Evolutionary conservation across 2,113 vertebrate species (phyloP).

Genomic region (Pterocles gutturalis): DNA sequence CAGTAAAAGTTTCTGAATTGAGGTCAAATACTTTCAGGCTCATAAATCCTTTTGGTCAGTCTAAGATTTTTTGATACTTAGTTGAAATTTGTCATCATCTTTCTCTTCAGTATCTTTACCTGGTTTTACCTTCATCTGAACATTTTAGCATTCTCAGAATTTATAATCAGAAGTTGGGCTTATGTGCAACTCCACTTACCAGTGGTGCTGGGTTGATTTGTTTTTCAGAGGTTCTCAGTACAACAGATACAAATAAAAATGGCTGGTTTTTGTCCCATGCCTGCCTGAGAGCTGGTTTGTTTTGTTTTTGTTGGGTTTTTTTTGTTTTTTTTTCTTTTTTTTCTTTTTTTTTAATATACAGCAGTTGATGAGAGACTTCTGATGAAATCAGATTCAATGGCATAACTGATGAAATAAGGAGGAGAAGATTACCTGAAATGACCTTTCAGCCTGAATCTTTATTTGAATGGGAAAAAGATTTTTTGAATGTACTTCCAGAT

Average conservation of each 20-base stretch:
- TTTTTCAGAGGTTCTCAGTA: neutral
- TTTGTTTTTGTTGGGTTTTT: neutral
- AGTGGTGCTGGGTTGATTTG: neutral
- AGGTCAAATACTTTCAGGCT: neutral
- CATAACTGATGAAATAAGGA: slow-evolving; percentile 3
- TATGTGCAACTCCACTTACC: neutral
- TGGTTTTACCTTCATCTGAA: neutral
- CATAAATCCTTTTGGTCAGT: neutral
- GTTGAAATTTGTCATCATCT: neutral
- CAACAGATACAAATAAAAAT: neutral
- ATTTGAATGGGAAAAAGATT: slow-evolving; percentile 11
- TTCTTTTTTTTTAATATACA: neutral
- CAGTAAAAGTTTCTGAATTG: neutral
- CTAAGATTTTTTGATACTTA: neutral
- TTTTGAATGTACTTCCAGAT: slow-evolving; percentile 58
- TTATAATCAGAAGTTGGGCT: neutral
- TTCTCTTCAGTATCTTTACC: neutral
- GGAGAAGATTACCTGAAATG: slow-evolving; percentile 36
- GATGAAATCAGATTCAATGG: neutral
- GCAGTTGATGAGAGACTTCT: neutral
- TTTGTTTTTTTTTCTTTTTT: no score
- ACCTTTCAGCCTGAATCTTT: slow-evolving; percentile 20
- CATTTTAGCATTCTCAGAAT: neutral
- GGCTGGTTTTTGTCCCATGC: neutral
- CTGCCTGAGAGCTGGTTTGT: neutral